A percentile compares a stretch with the other conserved stretches of the same genome.
Conservation (phyloP, 2,888 invertebrate genomes). For the Geophilus truncorum region DNA sequence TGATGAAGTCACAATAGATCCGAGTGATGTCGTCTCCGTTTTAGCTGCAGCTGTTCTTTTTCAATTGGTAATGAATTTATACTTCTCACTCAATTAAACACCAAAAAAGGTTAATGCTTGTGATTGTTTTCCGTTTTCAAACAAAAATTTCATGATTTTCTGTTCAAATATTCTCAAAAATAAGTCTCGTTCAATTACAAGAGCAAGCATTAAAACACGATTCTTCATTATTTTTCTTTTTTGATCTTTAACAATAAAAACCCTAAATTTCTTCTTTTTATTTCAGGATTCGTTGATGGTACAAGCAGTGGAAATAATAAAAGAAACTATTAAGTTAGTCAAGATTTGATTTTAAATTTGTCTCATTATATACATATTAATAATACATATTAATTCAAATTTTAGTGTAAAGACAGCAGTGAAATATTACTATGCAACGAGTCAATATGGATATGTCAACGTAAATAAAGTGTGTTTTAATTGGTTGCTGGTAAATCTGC, state of each 20-base stretch:
- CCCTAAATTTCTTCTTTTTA: no score
- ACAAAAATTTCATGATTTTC: no score
- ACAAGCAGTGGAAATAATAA: conserved; percentile 67
- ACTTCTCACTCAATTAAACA: no score
- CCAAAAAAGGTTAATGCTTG: no score
- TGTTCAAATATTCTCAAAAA: no score
- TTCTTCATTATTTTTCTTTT: no score
- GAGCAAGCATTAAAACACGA: no score
- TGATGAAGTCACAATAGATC: conserved; percentile 66
- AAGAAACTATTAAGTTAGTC: conserved; percentile 64
- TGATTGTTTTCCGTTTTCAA: no score
- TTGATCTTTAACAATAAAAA: no score
- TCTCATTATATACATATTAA: conserved; percentile 15
- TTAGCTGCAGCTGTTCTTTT: conserved; percentile 69
- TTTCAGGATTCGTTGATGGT: conserved; percentile 62
- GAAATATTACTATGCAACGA: conserved; percentile 63
- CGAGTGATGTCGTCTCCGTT: conserved; percentile 61
- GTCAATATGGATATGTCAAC: conserved; percentile 63
- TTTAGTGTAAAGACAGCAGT: conserved; percentile 58
- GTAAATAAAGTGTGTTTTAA: conserved; percentile 55
- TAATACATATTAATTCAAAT: no score
- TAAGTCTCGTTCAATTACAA: no score
- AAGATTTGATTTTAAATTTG: neutral
- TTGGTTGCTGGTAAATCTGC: conserved; percentile 66
- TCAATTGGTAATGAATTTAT: conserved; percentile 53